Evolutionary conservation across 2,888 invertebrate species (phyloP).

Genomic region (Crepidodera aurea): DNA sequence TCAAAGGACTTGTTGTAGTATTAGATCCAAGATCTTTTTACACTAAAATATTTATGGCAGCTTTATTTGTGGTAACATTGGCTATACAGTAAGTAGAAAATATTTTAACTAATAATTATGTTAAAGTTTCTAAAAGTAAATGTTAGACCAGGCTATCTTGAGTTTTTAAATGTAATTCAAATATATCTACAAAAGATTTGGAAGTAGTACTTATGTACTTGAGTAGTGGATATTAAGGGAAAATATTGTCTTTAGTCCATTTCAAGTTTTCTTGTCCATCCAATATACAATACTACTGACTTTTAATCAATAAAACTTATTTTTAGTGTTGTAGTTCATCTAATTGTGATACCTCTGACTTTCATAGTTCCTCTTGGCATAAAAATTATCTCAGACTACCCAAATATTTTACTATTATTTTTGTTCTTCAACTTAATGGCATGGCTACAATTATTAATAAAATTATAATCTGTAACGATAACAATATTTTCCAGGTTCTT

Average conservation of each 20-base stretch:
- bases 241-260: too few relatives aligned
- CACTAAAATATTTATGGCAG: constrained; percentile 24
- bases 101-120: too few relatives aligned
- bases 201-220: too few relatives aligned
- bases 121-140: too few relatives aligned
- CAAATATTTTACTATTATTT: constrained; percentile 33
- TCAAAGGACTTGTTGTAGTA: constrained; percentile 38
- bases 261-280: too few relatives aligned
- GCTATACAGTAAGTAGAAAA: constrained; percentile 38
- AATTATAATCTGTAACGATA: too few relatives aligned
- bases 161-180: too few relatives aligned
- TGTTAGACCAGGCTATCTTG: too few relatives aligned
- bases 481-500: constrained; percentile 42
- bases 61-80: constrained; percentile 36
- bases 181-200: too few relatives aligned
- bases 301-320: neutral
- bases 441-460: constrained; percentile 33
- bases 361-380: constrained; percentile 40
- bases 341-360: constrained; percentile 41
- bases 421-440: constrained; percentile 35
- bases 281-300: too few relatives aligned
- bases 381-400: constrained; percentile 37
- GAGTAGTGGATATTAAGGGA: too few relatives aligned
- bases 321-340: constrained; percentile 42
- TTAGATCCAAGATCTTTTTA: constrained; percentile 31